phyloP scores from a whole-genome alignment of 2,888 invertebrate species.

The Ypsolopha scabrella region DNA sequence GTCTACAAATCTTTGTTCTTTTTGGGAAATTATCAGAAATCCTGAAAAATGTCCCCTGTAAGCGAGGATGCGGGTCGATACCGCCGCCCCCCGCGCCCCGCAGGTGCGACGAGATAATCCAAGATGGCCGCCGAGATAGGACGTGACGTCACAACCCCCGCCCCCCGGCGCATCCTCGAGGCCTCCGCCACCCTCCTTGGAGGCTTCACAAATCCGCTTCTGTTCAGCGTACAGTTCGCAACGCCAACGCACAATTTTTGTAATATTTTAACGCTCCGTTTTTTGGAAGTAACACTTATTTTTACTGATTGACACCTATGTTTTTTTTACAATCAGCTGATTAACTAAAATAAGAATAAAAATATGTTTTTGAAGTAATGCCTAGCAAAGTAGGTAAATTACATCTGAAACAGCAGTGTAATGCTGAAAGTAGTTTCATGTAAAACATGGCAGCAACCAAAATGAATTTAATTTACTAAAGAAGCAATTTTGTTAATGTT shows the following conservation, averaged over 20 bases:
- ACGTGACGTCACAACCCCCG: conserved; percentile 64
- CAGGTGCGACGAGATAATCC: conserved; percentile 72
- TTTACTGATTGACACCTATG: too few species aligned
- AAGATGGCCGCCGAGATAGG: conserved; percentile 71
- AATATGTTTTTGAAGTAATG: not conserved
- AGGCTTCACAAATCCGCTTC: conserved; percentile 60
- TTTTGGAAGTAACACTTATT: too few species aligned
- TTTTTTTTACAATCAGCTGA: too few species aligned
- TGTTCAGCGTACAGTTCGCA: conserved; percentile 7
- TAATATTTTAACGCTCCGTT: too few species aligned
- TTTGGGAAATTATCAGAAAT: not conserved
- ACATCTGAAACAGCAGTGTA: too few species aligned
- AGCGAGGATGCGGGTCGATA: conserved; percentile 57
- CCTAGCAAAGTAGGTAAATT: too few species aligned
- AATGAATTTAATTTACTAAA: too few species aligned
- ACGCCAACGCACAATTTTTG: too few species aligned
- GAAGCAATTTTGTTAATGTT: too few species aligned
- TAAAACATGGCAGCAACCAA: too few species aligned
- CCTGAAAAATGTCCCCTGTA: conserved; percentile 17
- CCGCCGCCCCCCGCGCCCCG: conserved; percentile 27
- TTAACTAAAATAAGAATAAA: too few species aligned
- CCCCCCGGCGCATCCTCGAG: conserved; percentile 54
- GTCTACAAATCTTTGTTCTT: not conserved
- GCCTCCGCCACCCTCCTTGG: conserved; percentile 67
- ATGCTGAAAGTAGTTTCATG: too few species aligned